phyloP scores from a whole-genome alignment of 2,888 invertebrate genomes.

The Cancer borealis region DNA sequence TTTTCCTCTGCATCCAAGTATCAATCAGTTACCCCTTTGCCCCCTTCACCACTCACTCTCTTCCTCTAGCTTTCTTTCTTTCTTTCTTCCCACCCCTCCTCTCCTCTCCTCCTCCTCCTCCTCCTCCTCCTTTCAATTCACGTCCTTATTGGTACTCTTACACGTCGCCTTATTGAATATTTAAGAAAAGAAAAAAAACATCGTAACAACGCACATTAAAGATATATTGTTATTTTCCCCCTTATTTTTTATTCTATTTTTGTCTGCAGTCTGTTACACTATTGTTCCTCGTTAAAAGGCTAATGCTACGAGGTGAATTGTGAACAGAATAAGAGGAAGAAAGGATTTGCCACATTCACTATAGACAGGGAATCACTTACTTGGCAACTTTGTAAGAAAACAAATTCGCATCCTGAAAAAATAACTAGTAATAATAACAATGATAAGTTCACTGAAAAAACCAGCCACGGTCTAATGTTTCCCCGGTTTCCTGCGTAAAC shows the following conservation, averaged over 20 bases:
- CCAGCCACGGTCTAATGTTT: neutral
- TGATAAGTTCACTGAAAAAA: neutral
- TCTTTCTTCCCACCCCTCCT: neutral
- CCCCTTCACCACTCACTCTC: neutral
- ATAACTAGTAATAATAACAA: neutral
- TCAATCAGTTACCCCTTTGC: neutral
- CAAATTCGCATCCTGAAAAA: too few species aligned
- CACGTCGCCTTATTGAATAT: neutral
- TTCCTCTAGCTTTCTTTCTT: neutral
- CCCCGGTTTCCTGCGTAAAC: neutral
- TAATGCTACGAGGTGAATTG: neutral
- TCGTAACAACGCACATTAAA: constrained; percentile 22
- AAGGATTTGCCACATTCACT: neutral
- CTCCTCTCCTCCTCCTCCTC: neutral
- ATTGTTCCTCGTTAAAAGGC: neutral
- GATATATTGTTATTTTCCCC: constrained; percentile 33
- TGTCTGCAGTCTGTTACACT: neutral
- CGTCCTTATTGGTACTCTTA: neutral
- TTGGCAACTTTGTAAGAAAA: neutral
- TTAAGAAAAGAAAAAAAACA: neutral
- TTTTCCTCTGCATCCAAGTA: neutral
- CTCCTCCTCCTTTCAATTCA: neutral
- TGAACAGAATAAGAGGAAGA: neutral
- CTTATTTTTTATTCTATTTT: neutral
- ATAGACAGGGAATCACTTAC: neutral